Base-by-base conservation (phyloP, 1,140 invertebrate species). In the Parasteatoda tepidariorum region DNA sequence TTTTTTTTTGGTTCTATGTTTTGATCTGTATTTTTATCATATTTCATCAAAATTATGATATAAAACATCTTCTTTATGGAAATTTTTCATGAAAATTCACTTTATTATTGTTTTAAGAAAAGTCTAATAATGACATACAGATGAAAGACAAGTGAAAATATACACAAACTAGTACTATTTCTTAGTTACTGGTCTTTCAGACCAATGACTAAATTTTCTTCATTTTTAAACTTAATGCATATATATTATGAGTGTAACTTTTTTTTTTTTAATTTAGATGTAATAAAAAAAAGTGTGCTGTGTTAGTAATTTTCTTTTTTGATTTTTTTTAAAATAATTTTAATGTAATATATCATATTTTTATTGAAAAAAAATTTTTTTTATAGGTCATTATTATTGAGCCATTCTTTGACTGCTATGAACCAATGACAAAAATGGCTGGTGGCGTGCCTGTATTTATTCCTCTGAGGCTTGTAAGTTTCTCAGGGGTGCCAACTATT, bases 321-420 rank as follows among this genome's bases (percentile, higher is more conserved):
- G 38, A 48, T 48, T 48, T 48, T 48, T 9, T 48, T 9, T 13
- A 9, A 41, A 13, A 6, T 41, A 6, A 13, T 48, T 48, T 1
- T 48, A 9, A 2, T 48, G n/a, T n/a, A n/a, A n/a, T n/a, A n/a
- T n/a, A n/a, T n/a, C n/a, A n/a, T n/a, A n/a, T n/a, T n/a, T n/a
- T n/a, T n/a, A n/a, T n/a, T n/a, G n/a, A n/a, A n/a, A n/a, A n/a
- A n/a, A n/a, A n/a, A n/a, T n/a, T 75, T 64, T 76, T 9, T 54
- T 84, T 86, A 0, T 84, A 90, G 89, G 90, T 97, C 84, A 97
- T 99, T 84, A 96, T 99, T 33, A 97, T 99, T 84, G 98, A 99
- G 89, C 98, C 98, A 9, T 99, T 95, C 89, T 99, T 98, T 89
- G 98, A 99, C 88, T 99, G 97, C 88, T 99, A 99, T 88, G 95